Conservation (phyloP, 2,113 vertebrate species). For the Cyprinus carpio region DNA sequence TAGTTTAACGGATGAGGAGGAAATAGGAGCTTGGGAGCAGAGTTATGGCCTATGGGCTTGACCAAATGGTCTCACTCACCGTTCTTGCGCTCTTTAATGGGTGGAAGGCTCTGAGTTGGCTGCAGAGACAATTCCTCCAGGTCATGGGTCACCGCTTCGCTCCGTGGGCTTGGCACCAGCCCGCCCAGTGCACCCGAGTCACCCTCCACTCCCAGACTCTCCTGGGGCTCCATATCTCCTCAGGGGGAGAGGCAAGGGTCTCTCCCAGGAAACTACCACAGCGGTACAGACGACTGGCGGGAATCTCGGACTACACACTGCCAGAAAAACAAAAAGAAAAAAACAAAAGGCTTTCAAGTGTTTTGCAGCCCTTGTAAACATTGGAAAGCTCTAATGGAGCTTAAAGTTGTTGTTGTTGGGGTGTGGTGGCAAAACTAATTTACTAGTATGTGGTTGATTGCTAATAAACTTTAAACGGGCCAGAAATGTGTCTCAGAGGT, state of each 20-base stretch:
- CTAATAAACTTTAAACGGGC: not conserved
- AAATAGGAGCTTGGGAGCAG: constrained; percentile 35
- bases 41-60: constrained; percentile 1
- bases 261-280: constrained; percentile 39
- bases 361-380: constrained; percentile 22
- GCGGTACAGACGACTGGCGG: not conserved
- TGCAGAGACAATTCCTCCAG: constrained; percentile 78
- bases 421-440: constrained; percentile 18
- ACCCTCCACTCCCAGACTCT: constrained; percentile 68
- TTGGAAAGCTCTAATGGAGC: constrained; percentile 2
- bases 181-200: constrained; percentile 66
- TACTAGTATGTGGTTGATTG: not conserved
- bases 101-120: constrained; percentile 72
- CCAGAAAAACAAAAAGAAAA: constrained; percentile 13
- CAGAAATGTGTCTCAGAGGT: not conserved
- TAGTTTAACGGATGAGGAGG: constrained; percentile 58
- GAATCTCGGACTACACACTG: constrained; percentile 22
- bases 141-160: constrained; percentile 82
- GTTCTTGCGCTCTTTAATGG: constrained; percentile 79
- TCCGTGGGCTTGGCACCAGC: constrained; percentile 80
- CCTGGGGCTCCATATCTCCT: constrained; percentile 73
- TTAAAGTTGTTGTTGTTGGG: constrained; percentile 18
- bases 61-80: constrained; percentile 67
- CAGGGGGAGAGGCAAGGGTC: constrained; percentile 43
- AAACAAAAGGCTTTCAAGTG: not conserved